phyloP scores from a whole-genome alignment of 2,888 invertebrate species.

The Bibio marci region DNA sequence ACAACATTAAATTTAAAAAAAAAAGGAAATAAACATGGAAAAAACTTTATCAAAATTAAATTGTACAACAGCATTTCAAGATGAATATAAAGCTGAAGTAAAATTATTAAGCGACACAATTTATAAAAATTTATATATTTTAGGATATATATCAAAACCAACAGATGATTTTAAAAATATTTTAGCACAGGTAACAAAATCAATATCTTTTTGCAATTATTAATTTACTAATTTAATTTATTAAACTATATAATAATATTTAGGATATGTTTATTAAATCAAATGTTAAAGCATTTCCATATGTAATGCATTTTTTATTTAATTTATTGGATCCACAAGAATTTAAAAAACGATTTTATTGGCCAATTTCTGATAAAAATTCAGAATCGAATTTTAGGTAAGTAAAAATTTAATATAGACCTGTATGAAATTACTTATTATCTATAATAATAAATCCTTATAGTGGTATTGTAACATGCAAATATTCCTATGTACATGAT shows the following conservation, averaged over 20 bases:
- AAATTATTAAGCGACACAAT: conserved; percentile 21
- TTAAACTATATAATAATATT: too few relatives aligned
- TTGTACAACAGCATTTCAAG: too few relatives aligned
- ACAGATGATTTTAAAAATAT: conserved; percentile 19
- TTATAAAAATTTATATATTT: conserved; percentile 17
- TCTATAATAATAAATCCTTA: too few relatives aligned
- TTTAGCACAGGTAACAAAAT: conserved; percentile 6
- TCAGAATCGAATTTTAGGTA: conserved; percentile 20
- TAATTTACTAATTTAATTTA: too few relatives aligned
- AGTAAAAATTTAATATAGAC: too few relatives aligned
- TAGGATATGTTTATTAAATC: conserved; percentile 27
- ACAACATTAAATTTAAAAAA: too few relatives aligned
- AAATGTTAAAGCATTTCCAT: conserved; percentile 24
- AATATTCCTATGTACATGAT: too few relatives aligned
- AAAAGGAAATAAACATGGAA: too few relatives aligned
- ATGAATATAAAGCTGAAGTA: conserved; percentile 20
- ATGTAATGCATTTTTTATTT: conserved; percentile 25
- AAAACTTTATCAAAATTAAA: too few relatives aligned
- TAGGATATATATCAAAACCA: conserved; percentile 18
- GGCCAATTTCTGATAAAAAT: conserved; percentile 26
- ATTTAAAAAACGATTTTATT: conserved; percentile 27
- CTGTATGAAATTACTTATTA: too few relatives aligned
- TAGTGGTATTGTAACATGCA: too few relatives aligned
- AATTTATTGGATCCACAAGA: conserved; percentile 22
- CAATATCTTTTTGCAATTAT: neutral